These are phyloP conservation scores for Idaea dimidiata DNA, from an alignment of 2,888 invertebrate species.

Conservation along the genomic window DNA sequence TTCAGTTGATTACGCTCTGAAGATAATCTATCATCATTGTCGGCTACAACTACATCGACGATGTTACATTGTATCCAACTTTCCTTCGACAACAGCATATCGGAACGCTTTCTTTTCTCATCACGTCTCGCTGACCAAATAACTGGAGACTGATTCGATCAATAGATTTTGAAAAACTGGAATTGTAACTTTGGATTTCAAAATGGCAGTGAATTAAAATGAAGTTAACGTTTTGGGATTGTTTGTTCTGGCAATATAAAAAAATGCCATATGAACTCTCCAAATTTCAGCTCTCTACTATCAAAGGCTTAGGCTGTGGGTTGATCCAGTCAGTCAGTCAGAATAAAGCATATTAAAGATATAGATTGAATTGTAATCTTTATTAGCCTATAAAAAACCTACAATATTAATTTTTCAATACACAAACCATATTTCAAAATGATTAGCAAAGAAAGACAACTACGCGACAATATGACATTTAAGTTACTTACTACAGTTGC, in stretches of 20 bases:
- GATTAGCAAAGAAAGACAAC: not conserved
- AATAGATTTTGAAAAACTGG: conserved; percentile 10
- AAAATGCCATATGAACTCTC: too few species aligned
- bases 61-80: conserved; percentile 31
- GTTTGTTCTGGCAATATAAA: too few species aligned
- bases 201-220: too few species aligned
- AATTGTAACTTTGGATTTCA: not conserved
- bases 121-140: conserved; percentile 11
- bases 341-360: too few species aligned
- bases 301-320: too few species aligned
- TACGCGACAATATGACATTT: not conserved
- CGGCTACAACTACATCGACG: conserved; percentile 22
- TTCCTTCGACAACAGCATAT: conserved; percentile 24
- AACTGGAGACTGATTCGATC: conserved; percentile 6
- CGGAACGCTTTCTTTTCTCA: conserved; percentile 29
- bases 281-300: too few species aligned
- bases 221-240: too few species aligned
- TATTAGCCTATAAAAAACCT: too few species aligned
- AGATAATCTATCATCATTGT: not conserved
- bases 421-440: too few species aligned
- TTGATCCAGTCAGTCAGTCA: too few species aligned
- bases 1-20: not conserved
- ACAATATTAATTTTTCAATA: too few species aligned
- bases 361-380: too few species aligned
- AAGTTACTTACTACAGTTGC: not conserved